Base-by-base conservation (phyloP, 2,797 vertebrate genomes). In the Bufotes viridis region DNA sequence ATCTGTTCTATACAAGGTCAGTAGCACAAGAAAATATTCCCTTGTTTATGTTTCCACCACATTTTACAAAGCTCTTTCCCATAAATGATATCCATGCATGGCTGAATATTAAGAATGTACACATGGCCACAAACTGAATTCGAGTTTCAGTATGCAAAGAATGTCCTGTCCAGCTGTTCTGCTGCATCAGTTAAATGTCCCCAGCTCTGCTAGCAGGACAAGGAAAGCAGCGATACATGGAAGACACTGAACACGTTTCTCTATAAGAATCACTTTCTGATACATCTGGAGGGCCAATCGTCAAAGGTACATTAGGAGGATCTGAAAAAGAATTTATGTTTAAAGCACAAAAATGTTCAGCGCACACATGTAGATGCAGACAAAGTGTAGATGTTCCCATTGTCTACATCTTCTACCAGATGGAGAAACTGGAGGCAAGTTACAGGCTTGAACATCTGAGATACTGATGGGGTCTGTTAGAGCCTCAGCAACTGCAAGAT, bases 71-170 rank as follows among this genome's bases (percentile, higher is more conserved):
- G 49, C 22, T 79, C 60, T 20, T 15, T 51, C 15, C 34, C 11
- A 13, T 70, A 34, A 18, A 13, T 22, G 17, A 34, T 26, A 14
- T 49, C 55, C 57, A 26, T 1, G 6, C 53, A 18, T 58, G 67
- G 53, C 18, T 58, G 5, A n/a, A 12, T 49, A 22, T 14, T 17
- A 88, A 87, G 90, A 69, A 90, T 92, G 87, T 87, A 92, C 90
- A 92, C 90, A 60, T 15, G 22, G 17, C 74, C 63, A 20, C 67
- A 72, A 55, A 84, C n/a, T 13, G 20, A 67, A 53, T 51, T 53
- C 42, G 42, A 42, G 42, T 42, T 42, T 42, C 42, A 42, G n/a
- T 60, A 58, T 61, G 26, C 82, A 76, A 29, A 42, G 22, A 84
- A 84, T 78, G 51, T 83, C 12, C n/a, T 42, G 24, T 76, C 81